phyloP scores from a whole-genome alignment of 2,888 invertebrate species.

The Helicoverpa assulta region DNA sequence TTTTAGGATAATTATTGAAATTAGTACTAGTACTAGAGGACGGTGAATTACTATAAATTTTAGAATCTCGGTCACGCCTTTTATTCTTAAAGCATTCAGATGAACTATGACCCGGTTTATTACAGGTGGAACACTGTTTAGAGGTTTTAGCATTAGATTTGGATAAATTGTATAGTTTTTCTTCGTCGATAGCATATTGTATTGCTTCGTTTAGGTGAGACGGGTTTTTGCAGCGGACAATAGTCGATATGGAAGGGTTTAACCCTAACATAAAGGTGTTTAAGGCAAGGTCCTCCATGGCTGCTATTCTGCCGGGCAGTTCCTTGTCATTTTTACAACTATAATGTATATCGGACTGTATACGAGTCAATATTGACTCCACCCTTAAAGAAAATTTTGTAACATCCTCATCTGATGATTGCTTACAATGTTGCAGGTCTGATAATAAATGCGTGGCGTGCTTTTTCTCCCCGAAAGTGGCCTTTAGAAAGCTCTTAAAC shows the following conservation, averaged over 20 bases:
- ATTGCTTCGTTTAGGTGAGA: background rate
- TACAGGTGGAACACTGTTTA: background rate
- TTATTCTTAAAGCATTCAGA: constrained; percentile 1
- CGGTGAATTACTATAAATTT: background rate
- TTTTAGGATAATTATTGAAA: background rate
- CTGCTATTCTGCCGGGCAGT: background rate
- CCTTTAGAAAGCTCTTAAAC: background rate
- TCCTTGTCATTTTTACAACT: background rate
- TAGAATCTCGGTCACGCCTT: background rate
- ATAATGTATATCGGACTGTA: constrained; percentile 4
- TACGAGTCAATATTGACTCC: background rate
- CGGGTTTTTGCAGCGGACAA: constrained; percentile 4
- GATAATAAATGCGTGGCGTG: background rate
- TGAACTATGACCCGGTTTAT: background rate
- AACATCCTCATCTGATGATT: background rate
- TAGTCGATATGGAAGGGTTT: background rate
- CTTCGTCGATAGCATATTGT: constrained; percentile 1
- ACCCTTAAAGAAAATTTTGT: background rate
- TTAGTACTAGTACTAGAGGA: background rate
- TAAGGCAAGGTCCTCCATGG: background rate
- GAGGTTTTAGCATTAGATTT: background rate
- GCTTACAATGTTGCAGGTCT: constrained; percentile 1
- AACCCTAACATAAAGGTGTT: constrained; percentile 1
- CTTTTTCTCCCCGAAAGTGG: constrained; percentile 3
- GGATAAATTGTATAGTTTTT: background rate